These are phyloP conservation scores for Lymantria monacha DNA, from an alignment of 2,888 invertebrate species.

Conservation along the genomic window DNA sequence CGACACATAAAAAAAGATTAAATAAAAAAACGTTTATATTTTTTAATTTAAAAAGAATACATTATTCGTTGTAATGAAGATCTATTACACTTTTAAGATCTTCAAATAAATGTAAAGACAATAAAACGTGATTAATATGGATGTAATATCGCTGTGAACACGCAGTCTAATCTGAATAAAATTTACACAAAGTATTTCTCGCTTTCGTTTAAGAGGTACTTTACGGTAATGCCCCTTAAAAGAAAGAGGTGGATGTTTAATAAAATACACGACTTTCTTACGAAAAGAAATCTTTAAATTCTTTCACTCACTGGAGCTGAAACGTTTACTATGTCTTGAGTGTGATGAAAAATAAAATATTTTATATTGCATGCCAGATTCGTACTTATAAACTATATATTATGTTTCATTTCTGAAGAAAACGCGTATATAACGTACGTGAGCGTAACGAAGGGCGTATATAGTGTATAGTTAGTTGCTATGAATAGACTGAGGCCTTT, in stretches of 20 bases:
- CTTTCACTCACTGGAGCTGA: conserved; percentile 19
- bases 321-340: conserved; percentile 17
- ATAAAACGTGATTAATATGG: conserved; percentile 10
- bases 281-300: conserved; percentile 28
- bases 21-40: too few relatives aligned
- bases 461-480: conserved; percentile 48
- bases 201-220: conserved; percentile 25
- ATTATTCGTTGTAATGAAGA: too few relatives aligned
- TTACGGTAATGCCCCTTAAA: conserved; percentile 31
- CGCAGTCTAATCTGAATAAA: conserved; percentile 20
- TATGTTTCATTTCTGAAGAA: conserved; percentile 33
- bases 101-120: conserved; percentile 6
- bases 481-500: conserved; percentile 64
- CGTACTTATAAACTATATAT: conserved; percentile 21
- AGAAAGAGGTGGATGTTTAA: conserved; percentile 32
- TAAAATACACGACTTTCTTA: conserved; percentile 28
- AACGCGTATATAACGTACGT: conserved; percentile 37
- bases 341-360: conserved; percentile 20
- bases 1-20: too few relatives aligned
- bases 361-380: conserved; percentile 16
- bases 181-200: conserved; percentile 22
- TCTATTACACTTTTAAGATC: neutral
- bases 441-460: conserved; percentile 38
- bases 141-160: conserved; percentile 11
- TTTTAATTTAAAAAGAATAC: too few relatives aligned